Conservation (phyloP, 1,140 invertebrate genomes). For the Tribolium castaneum region DNA sequence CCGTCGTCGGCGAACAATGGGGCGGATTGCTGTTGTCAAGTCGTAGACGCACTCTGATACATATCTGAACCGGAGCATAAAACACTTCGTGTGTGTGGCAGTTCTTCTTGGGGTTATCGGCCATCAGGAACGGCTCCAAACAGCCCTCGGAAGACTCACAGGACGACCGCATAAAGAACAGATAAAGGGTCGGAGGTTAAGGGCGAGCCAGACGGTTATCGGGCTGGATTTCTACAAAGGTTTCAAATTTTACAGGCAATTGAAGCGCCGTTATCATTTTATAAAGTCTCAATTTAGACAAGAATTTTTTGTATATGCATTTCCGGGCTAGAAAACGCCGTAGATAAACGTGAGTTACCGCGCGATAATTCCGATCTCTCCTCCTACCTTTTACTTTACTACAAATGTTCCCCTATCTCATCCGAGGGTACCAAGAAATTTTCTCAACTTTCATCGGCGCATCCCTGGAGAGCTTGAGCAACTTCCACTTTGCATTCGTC, state of each 20-base stretch:
- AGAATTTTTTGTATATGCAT: not conserved
- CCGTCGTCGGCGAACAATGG: not conserved
- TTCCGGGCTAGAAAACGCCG: not conserved
- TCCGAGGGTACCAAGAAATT: constrained; percentile 3
- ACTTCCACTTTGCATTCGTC: not conserved
- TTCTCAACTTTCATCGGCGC: constrained; percentile 14
- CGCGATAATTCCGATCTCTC: constrained; percentile 7
- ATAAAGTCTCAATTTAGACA: no score
- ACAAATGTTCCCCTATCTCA: constrained; percentile 22
- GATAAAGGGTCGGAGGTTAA: constrained; percentile 45
- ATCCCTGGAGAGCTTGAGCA: not conserved
- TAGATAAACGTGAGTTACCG: constrained; percentile 13
- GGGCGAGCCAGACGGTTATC: constrained; percentile 37
- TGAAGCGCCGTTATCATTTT: not conserved
- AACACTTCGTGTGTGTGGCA: constrained; percentile 13
- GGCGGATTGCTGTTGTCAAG: constrained; percentile 25
- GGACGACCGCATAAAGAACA: constrained; percentile 42
- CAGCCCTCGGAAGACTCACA: constrained; percentile 42
- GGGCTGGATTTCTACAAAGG: not conserved
- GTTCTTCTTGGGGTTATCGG: constrained; percentile 38
- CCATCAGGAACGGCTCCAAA: constrained; percentile 34
- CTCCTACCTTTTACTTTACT: constrained; percentile 11
- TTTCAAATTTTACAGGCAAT: not conserved
- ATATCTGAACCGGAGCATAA: constrained; percentile 30
- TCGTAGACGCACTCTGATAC: constrained; percentile 23